Base-by-base conservation (phyloP, 2,888 invertebrate species). In the Deilephila porcellus region DNA sequence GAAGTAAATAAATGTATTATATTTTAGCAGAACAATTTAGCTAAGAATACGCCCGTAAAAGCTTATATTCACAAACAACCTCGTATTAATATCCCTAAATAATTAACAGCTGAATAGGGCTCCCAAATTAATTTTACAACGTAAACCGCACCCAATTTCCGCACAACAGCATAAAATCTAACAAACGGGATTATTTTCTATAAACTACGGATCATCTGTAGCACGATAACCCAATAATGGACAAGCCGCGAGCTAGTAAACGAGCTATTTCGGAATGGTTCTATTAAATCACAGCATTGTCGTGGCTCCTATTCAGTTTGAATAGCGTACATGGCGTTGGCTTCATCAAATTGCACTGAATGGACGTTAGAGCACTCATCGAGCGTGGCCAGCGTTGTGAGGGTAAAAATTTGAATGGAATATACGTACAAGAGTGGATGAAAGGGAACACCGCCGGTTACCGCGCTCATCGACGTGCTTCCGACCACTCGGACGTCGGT, bases 341-440 rank as follows among this genome's bases (percentile, higher is more conserved):
- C 91, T 92, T 92, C 93, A 93, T 93, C 93, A 92, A 94, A 94
- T 94, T 93, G 93, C 92, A 92, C 83, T 92, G 90, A 93, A 91
- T 90, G 91, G 89, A 87, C 90, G 91, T 89, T 90, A 90, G 92
- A 91, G 91, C 90, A 90, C 93, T 93, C 91, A 86, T 91, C 86
- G 90, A 90, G 86, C 90, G 88, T 88, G 84, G 86, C 84, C 84
- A 80, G 79, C 82, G 86, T 83, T 85, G 83, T 86, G 88, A 88
- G 94, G 93, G 92, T 91, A 94, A 94, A 94, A 94, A 94, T 94
- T 93, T 94, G 93, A 94, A 94, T 94, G 89, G 92, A 88, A 90
- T 90, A 90, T 88, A 87, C 86, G 89, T 88, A 85, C 83, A 81
- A 83, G 67, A 80, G 80, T 77, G 76, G 79, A 74, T 84, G 87